phyloP scores from a whole-genome alignment of 2,797 vertebrate genomes.

The Acanthurus lineatus region DNA sequence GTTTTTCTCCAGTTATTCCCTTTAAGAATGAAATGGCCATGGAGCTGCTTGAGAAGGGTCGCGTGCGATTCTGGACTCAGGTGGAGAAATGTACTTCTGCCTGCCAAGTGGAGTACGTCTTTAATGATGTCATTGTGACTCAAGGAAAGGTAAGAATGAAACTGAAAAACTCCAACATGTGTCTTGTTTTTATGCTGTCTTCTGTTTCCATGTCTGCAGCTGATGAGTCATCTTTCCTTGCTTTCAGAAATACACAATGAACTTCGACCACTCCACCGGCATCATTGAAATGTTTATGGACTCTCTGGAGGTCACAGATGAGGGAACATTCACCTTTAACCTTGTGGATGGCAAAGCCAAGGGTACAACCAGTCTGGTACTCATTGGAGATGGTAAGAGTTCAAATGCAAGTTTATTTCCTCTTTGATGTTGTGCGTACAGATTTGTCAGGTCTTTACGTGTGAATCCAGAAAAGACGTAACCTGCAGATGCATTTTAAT shows the following conservation, averaged over 20 bases:
- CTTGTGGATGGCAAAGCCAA: conserved; percentile 96
- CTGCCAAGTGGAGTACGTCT: conserved; percentile 92
- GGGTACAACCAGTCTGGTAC: conserved; percentile 94
- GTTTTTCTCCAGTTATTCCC: conserved; percentile 88
- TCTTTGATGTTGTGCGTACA: background rate
- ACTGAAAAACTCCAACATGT: background rate
- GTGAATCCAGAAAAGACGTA: background rate
- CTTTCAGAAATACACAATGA: conserved; percentile 96
- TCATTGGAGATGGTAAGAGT: conserved; percentile 93
- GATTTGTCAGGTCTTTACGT: background rate
- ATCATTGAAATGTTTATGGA: conserved; percentile 98
- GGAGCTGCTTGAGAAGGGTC: conserved; percentile 96
- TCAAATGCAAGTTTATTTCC: background rate
- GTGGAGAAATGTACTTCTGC: conserved; percentile 91
- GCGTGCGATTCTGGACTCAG: conserved; percentile 97
- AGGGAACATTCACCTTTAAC: conserved; percentile 97
- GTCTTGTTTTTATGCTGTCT: background rate
- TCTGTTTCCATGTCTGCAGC: background rate
- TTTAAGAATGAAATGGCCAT: conserved; percentile 92
- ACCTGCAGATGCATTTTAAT: background rate
- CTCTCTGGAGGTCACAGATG: conserved; percentile 92
- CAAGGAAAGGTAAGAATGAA: conserved; percentile 88
- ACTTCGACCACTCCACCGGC: conserved; percentile 90
- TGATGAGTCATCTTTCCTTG: background rate
- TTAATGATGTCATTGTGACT: conserved; percentile 92